Conservation (phyloP, 2,113 vertebrate genomes). For the Pristiophorus japonicus region DNA sequence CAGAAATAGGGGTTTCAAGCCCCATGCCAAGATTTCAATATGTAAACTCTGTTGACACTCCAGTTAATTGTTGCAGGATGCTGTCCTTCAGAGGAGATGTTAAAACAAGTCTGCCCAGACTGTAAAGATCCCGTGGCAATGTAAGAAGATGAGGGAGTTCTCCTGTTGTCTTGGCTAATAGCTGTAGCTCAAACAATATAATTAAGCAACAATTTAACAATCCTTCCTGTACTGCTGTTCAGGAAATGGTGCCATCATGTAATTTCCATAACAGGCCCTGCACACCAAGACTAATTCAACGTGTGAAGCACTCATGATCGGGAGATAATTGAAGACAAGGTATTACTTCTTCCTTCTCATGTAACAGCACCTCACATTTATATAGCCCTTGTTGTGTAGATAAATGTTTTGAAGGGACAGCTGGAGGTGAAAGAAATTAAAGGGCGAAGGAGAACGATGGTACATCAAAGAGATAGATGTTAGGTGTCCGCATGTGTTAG, state of each 20-base stretch:
- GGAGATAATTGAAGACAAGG: conserved; percentile 15
- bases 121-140: neutral
- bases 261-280: neutral
- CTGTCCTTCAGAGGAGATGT: neutral
- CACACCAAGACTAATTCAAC: neutral
- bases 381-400: neutral
- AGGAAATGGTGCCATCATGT: neutral
- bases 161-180: neutral
- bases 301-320: conserved; percentile 4
- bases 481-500: too few species aligned
- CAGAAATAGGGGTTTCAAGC: neutral
- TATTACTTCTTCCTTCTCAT: neutral
- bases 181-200: neutral
- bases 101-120: neutral
- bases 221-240: neutral
- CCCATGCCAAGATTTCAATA: neutral
- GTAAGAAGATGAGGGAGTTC: neutral
- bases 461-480: neutral
- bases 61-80: neutral
- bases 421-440: neutral
- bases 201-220: neutral
- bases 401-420: neutral
- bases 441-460: neutral
- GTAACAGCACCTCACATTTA: neutral
- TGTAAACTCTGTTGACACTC: neutral